These are phyloP conservation scores for Aldabrachelys gigantea DNA, from an alignment of 2,113 vertebrate genomes.

Conservation along the genomic window DNA sequence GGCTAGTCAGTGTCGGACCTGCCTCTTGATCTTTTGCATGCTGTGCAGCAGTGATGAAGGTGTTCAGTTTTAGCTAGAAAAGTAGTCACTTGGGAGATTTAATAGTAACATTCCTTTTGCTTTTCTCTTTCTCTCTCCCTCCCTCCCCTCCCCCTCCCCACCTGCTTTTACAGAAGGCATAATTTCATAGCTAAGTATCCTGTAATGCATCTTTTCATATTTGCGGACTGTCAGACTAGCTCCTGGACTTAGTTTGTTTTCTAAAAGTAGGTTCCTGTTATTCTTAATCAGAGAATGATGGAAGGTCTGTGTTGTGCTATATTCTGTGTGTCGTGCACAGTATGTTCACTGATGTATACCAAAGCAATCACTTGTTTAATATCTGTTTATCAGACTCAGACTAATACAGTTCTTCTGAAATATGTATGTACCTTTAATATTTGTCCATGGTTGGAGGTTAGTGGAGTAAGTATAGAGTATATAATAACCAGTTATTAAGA, in stretches of 20 bases:
- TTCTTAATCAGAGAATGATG: neutral
- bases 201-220: neutral
- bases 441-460: neutral
- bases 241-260: neutral
- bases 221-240: neutral
- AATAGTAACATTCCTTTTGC: conserved; percentile 17
- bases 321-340: neutral
- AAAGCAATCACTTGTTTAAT: neutral
- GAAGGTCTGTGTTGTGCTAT: neutral
- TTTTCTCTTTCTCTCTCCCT: neutral
- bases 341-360: neutral
- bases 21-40: conserved; percentile 16
- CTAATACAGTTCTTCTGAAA: neutral
- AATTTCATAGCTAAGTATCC: neutral
- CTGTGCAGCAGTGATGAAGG: conserved; percentile 43
- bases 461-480: neutral
- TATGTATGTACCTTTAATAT: neutral
- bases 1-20: neutral
- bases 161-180: neutral
- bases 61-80: conserved; percentile 58
- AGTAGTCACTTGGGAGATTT: conserved; percentile 6
- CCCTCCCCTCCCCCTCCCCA: neutral
- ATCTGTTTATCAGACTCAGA: neutral
- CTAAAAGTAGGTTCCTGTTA: neutral
- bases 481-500: neutral